Conservation (phyloP, 2,113 vertebrate species). For the Alosa alosa region DNA sequence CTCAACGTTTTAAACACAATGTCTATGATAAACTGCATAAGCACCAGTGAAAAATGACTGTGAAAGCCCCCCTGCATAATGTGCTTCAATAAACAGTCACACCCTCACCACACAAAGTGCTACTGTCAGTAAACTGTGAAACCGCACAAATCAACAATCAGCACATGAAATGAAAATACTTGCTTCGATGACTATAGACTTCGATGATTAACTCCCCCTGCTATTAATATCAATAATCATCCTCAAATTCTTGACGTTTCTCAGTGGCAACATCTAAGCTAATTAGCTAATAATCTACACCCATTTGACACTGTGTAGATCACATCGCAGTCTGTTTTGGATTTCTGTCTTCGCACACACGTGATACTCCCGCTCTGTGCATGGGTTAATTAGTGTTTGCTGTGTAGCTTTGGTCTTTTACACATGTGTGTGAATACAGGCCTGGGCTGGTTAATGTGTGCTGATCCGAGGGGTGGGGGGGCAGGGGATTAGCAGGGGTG, state of each 20-base stretch:
- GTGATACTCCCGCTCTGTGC: not conserved
- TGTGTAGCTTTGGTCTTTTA: constrained; percentile 40
- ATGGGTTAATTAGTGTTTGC: constrained; percentile 24
- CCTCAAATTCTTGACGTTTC: not conserved
- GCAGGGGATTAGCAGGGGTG: constrained; percentile 5
- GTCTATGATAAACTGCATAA: not conserved
- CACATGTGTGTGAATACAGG: constrained; percentile 48
- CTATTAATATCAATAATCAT: constrained; percentile 13
- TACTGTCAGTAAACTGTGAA: constrained; percentile 10
- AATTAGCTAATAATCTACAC: not conserved
- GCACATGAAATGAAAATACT: not conserved
- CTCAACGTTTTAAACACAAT: not conserved
- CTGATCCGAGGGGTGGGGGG: constrained; percentile 40
- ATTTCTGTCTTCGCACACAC: constrained; percentile 19
- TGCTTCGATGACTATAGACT: not conserved
- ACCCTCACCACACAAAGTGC: not conserved
- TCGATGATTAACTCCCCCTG: not conserved
- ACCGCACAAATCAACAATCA: constrained; percentile 7
- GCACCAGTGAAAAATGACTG: not conserved
- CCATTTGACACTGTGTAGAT: not conserved
- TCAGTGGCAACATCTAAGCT: not conserved
- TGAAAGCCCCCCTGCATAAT: not conserved
- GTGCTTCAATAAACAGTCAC: not conserved
- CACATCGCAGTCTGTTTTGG: not conserved
- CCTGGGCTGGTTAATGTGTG: constrained; percentile 57